These are phyloP conservation scores for Silurus glanis DNA, from an alignment of 2,113 vertebrate species.

Conservation along the genomic window DNA sequence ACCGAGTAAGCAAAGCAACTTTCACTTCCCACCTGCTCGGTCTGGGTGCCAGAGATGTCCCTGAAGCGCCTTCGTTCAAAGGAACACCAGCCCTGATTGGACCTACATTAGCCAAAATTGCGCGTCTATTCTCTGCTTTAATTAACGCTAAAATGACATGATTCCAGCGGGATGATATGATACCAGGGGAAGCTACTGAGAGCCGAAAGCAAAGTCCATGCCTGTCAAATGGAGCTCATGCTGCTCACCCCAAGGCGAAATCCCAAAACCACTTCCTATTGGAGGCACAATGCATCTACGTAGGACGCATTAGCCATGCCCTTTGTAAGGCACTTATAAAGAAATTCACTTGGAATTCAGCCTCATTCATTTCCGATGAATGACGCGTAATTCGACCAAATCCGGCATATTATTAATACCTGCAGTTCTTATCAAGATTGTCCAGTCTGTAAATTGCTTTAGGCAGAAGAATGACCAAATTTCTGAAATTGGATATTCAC, in stretches of 20 bases:
- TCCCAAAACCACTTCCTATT: conserved; percentile 5
- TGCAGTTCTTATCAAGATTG: no score
- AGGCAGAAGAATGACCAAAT: not conserved
- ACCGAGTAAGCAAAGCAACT: not conserved
- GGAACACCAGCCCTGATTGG: not conserved
- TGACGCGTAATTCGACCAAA: conserved; percentile 18
- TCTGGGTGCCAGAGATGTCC: not conserved
- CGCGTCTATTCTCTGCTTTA: not conserved
- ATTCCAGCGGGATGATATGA: not conserved
- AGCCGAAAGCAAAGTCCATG: not conserved
- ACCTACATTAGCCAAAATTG: not conserved
- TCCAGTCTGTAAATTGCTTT: not conserved
- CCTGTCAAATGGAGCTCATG: not conserved
- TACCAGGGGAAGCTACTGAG: not conserved
- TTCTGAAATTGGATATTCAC: no score
- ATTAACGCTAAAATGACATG: no score
- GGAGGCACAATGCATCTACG: not conserved
- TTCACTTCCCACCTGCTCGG: not conserved
- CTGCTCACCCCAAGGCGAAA: not conserved
- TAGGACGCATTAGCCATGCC: not conserved
- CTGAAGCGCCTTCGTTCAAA: not conserved
- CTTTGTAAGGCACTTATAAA: not conserved
- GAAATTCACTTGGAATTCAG: conserved; percentile 8
- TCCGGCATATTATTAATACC: conserved; percentile 15
- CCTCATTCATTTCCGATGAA: conserved; percentile 23